Conservation (phyloP, 2,797 vertebrate species). For the Megalops cyprinoides region DNA sequence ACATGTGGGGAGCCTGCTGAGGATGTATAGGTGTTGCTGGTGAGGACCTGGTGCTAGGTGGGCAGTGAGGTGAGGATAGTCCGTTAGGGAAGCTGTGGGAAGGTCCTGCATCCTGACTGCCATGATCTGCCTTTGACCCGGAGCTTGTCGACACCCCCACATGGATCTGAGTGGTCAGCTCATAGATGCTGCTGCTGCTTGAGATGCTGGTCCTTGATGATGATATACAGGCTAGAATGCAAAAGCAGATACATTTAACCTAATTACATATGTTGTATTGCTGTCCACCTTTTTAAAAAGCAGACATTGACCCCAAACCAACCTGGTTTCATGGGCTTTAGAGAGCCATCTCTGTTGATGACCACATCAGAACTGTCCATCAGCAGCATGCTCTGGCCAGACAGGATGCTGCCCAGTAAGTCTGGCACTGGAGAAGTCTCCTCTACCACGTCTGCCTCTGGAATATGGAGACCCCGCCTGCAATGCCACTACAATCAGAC, state of each 20-base stretch:
- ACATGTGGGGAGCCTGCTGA: constrained; percentile 34
- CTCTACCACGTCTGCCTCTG: constrained; percentile 66
- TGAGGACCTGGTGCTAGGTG: constrained; percentile 26
- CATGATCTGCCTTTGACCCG: constrained; percentile 56
- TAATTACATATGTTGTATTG: neutral
- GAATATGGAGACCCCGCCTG: constrained; percentile 57
- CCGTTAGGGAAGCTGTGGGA: constrained; percentile 46
- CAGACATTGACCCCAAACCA: constrained; percentile 16
- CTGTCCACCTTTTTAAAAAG: neutral
- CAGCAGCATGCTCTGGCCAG: constrained; percentile 90
- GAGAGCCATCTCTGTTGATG: constrained; percentile 93
- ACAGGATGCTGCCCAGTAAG: constrained; percentile 92
- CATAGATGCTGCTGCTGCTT: constrained; percentile 51
- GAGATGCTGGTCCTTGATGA: constrained; percentile 56
- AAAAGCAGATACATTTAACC: constrained; percentile 22
- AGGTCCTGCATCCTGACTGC: constrained; percentile 50
- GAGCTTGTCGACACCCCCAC: constrained; percentile 51
- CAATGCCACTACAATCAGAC: constrained; percentile 28
- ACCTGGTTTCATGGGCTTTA: constrained; percentile 84
- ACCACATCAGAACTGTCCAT: constrained; percentile 90
- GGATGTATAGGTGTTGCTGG: constrained; percentile 36
- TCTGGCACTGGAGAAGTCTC: constrained; percentile 86
- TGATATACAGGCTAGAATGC: constrained; percentile 18
- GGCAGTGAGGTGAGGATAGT: constrained; percentile 47
- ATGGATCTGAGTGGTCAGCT: constrained; percentile 40